These are phyloP conservation scores for Myotis daubentonii DNA, from an alignment of 2,797 vertebrate genomes.

Conservation along the genomic window DNA sequence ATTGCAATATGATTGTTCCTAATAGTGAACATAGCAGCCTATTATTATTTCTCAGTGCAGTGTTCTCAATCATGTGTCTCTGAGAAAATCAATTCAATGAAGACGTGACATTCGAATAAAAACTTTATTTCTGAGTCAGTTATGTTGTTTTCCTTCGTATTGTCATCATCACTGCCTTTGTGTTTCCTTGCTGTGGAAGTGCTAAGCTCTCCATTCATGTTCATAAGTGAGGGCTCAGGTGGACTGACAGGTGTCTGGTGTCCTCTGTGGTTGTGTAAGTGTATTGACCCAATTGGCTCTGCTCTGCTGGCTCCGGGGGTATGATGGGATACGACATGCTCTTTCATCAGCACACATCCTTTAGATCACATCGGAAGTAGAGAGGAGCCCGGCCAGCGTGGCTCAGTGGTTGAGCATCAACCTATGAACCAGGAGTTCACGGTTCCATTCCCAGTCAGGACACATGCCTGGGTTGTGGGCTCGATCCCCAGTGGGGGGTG, in stretches of 20 bases:
- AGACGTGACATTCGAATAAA: neutral
- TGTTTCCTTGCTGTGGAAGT: neutral
- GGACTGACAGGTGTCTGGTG: rapidly evolving
- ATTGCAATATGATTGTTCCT: neutral
- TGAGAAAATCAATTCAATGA: neutral
- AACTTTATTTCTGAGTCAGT: neutral
- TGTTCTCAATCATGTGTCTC: neutral
- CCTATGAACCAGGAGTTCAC: too few species aligned
- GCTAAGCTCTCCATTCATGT: too few species aligned
- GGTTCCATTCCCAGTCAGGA: too few species aligned
- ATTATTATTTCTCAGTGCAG: neutral
- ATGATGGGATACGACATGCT: neutral
- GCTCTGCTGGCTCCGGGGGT: neutral
- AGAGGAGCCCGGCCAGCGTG: too few species aligned
- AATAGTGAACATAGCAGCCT: neutral
- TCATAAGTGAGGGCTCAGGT: neutral
- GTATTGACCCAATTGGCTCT: neutral
- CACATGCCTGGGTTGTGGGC: too few species aligned
- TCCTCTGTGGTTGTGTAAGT: neutral
- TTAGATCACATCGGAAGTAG: neutral
- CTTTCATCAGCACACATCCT: neutral
- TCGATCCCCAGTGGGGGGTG: too few species aligned
- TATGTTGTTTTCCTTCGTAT: neutral
- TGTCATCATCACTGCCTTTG: neutral
- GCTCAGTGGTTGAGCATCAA: too few species aligned